Percentiles rank a stretch among this genome's conserved stretches.
Conservation (phyloP, 2,797 vertebrate species). For the Enteromius treurensis region DNA sequence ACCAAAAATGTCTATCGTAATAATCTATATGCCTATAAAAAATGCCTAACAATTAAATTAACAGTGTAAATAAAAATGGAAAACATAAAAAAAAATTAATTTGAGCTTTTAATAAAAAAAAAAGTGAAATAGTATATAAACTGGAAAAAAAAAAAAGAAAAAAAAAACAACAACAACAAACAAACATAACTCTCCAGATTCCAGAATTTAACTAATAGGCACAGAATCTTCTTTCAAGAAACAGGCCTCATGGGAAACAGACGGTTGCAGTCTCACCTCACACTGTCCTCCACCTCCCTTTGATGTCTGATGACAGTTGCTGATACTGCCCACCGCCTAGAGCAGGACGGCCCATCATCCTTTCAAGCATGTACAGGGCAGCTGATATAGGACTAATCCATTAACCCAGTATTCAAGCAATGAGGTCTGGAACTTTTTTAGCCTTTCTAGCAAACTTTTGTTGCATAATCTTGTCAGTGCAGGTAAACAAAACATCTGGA, state of each 20-base stretch:
- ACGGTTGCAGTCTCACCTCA: background rate
- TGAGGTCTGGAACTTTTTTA: background rate
- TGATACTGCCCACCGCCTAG: background rate
- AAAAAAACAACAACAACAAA: background rate
- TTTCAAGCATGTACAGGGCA: background rate
- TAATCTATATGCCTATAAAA: no score
- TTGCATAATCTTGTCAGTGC: background rate
- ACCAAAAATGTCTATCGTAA: no score
- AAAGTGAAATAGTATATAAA: background rate
- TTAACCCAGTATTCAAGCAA: background rate
- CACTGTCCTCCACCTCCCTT: background rate
- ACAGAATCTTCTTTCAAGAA: background rate
- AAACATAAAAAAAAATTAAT: background rate
- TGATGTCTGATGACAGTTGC: background rate
- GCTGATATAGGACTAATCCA: slow-evolving; percentile 6
- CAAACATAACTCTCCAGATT: background rate
- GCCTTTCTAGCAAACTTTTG: background rate
- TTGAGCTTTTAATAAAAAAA: background rate
- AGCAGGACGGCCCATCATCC: background rate
- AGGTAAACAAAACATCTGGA: background rate
- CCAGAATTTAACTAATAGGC: background rate
- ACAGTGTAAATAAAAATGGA: background rate
- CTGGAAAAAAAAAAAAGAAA: background rate
- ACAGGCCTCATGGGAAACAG: background rate
- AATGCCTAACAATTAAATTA: background rate